Conservation (phyloP, 2,797 vertebrate genomes). For the Carduelis carduelis region DNA sequence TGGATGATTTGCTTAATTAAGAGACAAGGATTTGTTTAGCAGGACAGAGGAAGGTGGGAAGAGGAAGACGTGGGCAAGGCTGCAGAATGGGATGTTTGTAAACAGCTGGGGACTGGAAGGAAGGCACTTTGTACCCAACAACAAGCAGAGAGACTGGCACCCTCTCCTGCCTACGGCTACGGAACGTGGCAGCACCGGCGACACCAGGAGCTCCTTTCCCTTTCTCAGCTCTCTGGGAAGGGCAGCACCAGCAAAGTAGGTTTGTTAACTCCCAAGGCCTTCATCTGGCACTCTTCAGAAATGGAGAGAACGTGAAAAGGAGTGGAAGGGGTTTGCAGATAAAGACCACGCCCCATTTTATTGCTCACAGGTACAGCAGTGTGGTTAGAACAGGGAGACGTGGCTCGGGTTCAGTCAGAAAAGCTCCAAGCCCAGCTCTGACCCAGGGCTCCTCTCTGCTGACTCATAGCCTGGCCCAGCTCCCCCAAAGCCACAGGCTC, state of each 20-base stretch:
- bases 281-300: not conserved
- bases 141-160: not conserved
- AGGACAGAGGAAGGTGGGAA: not conserved
- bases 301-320: not conserved
- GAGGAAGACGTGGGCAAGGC: not conserved
- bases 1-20: not conserved
- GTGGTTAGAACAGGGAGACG: fast-evolving
- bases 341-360: not conserved
- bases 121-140: not conserved
- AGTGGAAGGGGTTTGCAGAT: not conserved
- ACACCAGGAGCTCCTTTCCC: not conserved
- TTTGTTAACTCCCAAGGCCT: not conserved
- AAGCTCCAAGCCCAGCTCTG: not conserved
- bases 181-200: fast-evolving
- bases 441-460: not conserved
- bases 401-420: not conserved
- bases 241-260: not conserved
- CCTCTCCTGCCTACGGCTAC: fast-evolving
- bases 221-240: not conserved
- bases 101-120: not conserved
- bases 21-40: not conserved
- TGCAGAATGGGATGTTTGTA: not conserved
- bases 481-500: not conserved
- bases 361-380: fast-evolving
- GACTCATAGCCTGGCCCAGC: not conserved